Conservation (phyloP, 2,888 invertebrate genomes). For the Melanostoma scalare region DNA sequence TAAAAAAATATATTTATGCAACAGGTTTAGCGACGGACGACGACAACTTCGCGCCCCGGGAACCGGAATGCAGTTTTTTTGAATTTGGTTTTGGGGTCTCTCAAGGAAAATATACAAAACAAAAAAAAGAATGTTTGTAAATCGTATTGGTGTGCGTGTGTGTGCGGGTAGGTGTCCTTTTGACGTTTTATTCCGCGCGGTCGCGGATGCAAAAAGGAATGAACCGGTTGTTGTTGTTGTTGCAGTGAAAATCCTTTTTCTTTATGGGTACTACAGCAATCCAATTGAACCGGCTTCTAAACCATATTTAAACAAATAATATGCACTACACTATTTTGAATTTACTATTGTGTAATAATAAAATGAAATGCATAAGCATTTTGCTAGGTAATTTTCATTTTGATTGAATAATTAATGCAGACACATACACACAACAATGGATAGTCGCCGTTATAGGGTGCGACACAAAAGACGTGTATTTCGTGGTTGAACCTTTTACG, state of each 20-base stretch:
- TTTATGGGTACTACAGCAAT: conserved; percentile 2
- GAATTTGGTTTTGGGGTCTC: conserved; percentile 22
- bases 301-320: conserved; percentile 20
- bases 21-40: conserved; percentile 63
- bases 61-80: conserved; percentile 67
- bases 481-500: conserved; percentile 35
- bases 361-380: conserved; percentile 10
- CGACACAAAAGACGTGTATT: conserved; percentile 44
- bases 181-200: conserved; percentile 52
- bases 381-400: background rate
- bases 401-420: conserved; percentile 20
- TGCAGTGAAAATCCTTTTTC: conserved; percentile 37
- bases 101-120: background rate
- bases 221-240: conserved; percentile 39
- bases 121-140: conserved; percentile 22
- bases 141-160: conserved; percentile 4
- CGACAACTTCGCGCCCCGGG: conserved; percentile 43
- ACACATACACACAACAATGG: conserved; percentile 59
- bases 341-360: background rate
- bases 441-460: conserved; percentile 64
- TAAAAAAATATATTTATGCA: conserved; percentile 51
- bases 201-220: conserved; percentile 26
- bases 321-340: conserved; percentile 24
- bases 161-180: conserved; percentile 55
- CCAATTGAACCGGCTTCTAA: conserved; percentile 28